A percentile compares a stretch with the other conserved stretches of the same genome.
phyloP scores from a whole-genome alignment of 2,797 vertebrate genomes.

The Sorex maritimensis region DNA sequence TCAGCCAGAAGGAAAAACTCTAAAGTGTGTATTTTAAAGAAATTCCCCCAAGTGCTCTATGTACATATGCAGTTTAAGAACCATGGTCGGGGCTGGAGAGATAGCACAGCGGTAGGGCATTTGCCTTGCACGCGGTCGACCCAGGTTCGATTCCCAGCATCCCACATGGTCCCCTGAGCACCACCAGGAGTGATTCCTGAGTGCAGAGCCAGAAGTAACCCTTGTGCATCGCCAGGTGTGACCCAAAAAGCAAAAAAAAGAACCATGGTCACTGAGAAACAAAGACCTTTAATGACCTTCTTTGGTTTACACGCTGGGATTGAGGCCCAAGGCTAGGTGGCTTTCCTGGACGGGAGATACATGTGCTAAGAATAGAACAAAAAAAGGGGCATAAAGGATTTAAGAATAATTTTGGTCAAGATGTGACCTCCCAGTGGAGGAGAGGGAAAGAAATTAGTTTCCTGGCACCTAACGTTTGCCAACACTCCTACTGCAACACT shows the following conservation, averaged over 20 bases:
- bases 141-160: too few species aligned
- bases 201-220: too few species aligned
- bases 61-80: too few species aligned
- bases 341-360: neutral
- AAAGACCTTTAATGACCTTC: neutral
- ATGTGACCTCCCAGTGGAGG: neutral
- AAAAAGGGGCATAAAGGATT: neutral
- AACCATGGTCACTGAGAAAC: too few species aligned
- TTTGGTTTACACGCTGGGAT: neutral
- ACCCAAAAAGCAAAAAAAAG: too few species aligned
- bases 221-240: too few species aligned
- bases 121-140: too few species aligned
- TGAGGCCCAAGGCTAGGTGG: neutral
- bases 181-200: too few species aligned
- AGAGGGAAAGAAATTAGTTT: neutral
- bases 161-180: too few species aligned
- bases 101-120: too few species aligned
- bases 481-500: conserved; percentile 1
- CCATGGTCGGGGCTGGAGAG: too few species aligned
- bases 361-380: neutral
- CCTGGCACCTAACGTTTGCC: neutral
- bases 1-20: neutral
- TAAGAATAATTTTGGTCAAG: neutral
- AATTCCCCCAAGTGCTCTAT: neutral
- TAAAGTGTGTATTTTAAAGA: neutral